Conservation (phyloP, 2,113 vertebrate species). For the Steatornis caripensis region DNA sequence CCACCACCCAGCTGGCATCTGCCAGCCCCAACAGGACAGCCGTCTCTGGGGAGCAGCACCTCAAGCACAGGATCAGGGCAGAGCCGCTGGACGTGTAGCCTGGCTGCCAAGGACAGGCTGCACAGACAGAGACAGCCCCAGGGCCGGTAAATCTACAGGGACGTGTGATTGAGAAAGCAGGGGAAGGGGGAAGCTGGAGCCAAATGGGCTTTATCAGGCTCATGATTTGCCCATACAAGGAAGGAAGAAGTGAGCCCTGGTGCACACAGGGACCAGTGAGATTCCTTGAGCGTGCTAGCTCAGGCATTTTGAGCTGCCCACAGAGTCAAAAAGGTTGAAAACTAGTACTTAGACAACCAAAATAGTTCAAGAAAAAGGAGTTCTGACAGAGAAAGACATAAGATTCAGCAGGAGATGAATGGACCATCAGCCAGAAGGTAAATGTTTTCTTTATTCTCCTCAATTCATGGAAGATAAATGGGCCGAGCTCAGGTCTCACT, state of each 20-base stretch:
- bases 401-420: neutral
- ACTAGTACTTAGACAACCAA: neutral
- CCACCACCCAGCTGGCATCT: neutral
- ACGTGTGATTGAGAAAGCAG: neutral
- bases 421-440: conserved; percentile 10
- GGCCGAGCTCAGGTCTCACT: neutral
- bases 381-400: neutral
- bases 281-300: neutral
- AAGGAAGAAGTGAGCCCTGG: neutral
- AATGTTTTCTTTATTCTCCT: conserved; percentile 31
- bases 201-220: neutral
- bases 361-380: conserved; percentile 14
- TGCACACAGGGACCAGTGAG: neutral
- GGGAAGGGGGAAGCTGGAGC: neutral
- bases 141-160: neutral
- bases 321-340: conserved; percentile 33
- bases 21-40: fast-evolving
- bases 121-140: neutral
- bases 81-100: neutral
- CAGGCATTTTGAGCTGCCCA: neutral
- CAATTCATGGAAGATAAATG: conserved; percentile 11
- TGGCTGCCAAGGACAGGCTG: neutral
- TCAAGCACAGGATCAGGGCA: neutral
- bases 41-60: fast-evolving
- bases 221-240: conserved; percentile 13